Base-by-base conservation (phyloP, 2,113 vertebrate genomes). In the Eclectus roratus region DNA sequence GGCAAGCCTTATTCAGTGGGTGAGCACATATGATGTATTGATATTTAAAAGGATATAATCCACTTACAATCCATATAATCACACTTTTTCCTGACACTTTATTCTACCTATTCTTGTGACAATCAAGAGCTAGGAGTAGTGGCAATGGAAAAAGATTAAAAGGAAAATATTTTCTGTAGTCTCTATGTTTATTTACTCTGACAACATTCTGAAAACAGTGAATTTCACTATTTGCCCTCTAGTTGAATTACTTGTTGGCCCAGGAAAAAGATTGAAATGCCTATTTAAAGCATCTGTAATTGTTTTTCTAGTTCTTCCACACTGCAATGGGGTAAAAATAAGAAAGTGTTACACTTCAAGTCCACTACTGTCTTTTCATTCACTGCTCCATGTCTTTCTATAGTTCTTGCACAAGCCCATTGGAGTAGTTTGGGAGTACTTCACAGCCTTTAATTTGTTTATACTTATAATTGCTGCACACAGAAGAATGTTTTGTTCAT, bases 41-140 rank as follows among this genome's bases (percentile, higher is more conserved):
- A 86, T 88, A 88, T 84, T 88, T 95, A 76, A 91, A 96, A 66
- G 25, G 61, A 65, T 88, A 88, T 88, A 83, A 93, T 65, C 52
- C 47, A 91, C 21, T 69, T 86, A 60, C 23, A 79, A 76, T 68
- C 56, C 43, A 84, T 65, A 80, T 71, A 90, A 81, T 92, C 76
- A 71, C 64, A 80, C 46, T 86, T 89, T 13, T 84, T 79, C 46
- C 9, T 58, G 12, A 49, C n/a, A 58, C 11, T 89, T 95, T 85
- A 94, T 96, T 74, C 50, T 74, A 31, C 35, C 10, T 71, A 35
- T 68, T 90, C 28, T 41, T 76, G 29, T 68, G 43, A 90, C 47
- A 64, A 43, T 86, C 39, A 66, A 85, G 31, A 76, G 11, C 23
- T 65, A 41, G 18, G 27, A 88, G 18, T 37, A 82, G 73, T 49